A percentile compares a stretch with the other conserved stretches of the same genome.
phyloP scores from a whole-genome alignment of 2,797 vertebrate genomes.

The Ciconia nigra region DNA sequence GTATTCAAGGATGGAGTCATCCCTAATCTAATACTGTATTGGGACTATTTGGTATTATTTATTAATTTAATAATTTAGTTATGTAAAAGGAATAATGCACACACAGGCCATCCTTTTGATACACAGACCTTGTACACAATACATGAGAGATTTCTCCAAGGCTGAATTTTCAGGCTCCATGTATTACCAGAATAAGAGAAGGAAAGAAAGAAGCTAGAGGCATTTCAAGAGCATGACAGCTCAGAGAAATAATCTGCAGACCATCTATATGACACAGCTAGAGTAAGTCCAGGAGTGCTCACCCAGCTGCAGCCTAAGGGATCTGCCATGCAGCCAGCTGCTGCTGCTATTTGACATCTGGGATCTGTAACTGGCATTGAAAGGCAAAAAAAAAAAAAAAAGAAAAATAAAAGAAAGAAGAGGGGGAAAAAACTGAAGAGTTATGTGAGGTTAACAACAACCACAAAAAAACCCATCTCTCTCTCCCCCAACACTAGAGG shows the following conservation, averaged over 20 bases:
- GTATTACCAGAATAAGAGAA: not conserved
- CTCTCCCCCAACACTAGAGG: not conserved
- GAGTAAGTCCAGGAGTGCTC: conserved; percentile 19
- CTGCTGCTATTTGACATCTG: conserved; percentile 43
- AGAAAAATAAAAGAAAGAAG: not conserved
- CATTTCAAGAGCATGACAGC: conserved; percentile 11
- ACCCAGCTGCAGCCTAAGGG: conserved; percentile 50
- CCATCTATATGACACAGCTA: conserved; percentile 36
- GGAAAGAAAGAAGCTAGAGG: conserved; percentile 3
- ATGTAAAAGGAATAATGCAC: not conserved
- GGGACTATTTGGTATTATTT: not conserved
- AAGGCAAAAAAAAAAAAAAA: not conserved
- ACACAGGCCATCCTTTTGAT: not conserved
- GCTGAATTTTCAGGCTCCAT: not conserved
- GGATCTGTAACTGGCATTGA: not conserved
- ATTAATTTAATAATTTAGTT: not conserved
- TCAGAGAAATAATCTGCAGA: conserved; percentile 36
- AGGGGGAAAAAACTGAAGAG: not conserved
- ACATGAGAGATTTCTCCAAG: not conserved
- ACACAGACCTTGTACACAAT: not conserved
- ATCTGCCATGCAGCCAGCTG: conserved; percentile 46
- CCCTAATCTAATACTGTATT: not conserved
- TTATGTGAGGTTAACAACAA: not conserved
- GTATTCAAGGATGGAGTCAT: not conserved
- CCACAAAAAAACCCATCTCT: not conserved